Base-by-base conservation (phyloP, 2,113 vertebrate genomes). In the Isurus oxyrinchus region DNA sequence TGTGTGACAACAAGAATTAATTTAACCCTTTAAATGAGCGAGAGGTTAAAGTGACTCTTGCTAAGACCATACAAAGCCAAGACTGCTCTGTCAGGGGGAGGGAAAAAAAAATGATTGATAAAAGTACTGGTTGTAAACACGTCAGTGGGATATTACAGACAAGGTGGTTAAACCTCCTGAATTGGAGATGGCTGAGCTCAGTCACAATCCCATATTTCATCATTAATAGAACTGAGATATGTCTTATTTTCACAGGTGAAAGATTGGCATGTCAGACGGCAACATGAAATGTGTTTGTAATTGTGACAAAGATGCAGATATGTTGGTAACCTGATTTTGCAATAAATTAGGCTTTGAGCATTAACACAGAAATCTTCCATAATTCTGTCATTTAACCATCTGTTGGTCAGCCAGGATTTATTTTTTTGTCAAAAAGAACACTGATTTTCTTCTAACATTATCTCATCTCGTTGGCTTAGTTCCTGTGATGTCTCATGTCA, bases 191-290 rank as follows among this genome's bases (percentile, higher is more conserved):
- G 66, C 94, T 95, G 55, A 91, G 2, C 53, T 35, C 27, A 35
- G 27, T 91, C 23, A 57, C 55, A 16, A 40, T 25, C 25, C 25
- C 44, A 95, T 72, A 95, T 95, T 95, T 95, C 94, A 72, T 69
- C 94, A 10, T 53, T 95, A 95, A 72, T 95, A 53, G 40, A 76
- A 49, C 49, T 49, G 93, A 95, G 93, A 31, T 27, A n/a, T 69
- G 94, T 76, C 49, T 95, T 76, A 94, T 94, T 72, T 76, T 95
- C 23, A 55, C 94, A 95, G 59, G 66, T 95, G 94, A 69, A 95
- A 61, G 4, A 35, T 63, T 53, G 66, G 44, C 66, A 72, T 35
- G 49, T 55, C n/a, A 6, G 49, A 55, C 53, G 25, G 35, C 23
- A 76, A 72, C 13, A 55, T 95, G 94, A 76, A 91, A 91, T 55